Base-by-base conservation (phyloP, 1,140 invertebrate genomes). In the Brachionus rotundiformis region DNA sequence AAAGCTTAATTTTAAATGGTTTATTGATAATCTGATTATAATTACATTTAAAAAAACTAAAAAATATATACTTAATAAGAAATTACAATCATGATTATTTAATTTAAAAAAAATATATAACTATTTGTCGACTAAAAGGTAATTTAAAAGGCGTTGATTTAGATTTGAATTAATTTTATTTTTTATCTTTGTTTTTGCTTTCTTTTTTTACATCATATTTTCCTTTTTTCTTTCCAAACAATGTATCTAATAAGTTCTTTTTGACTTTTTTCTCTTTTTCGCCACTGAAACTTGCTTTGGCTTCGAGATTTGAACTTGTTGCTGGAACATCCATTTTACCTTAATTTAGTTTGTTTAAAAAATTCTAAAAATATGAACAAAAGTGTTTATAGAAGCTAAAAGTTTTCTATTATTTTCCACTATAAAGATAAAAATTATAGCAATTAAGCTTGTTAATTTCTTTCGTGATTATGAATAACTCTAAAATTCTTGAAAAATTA, bases 231-330 rank as follows among this genome's bases (percentile, higher is more conserved):
- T 79, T 79, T 59, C 47, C 16, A 39, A 79, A 79, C 13, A 79
- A 31, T 13, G 47, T 79, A 10, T 47, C 76, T 23, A 79, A 59
- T 59, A 79, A 5, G n/a, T 79, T 79, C 19, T 49, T 47, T 41
- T 79, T 79, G n/a, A 25, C 13, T 47, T 79, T 79, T 19, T 5
- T 19, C n/a, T 79, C 76, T 79, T 79, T 79, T 7, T 79, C 76
- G 27, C 31, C 76, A 13, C 31, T 79, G n/a, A 39, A 29, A 54
- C 27, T 39, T 11, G 49, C 3, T 23, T 59, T 63, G 7, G 25
- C 13, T n/a, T 36, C 11, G 2, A 47, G 41, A 31, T 73, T 41
- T 7, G 68, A 29, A 73, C 39, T 11, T 8, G 68, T 11, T 44
- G 19, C 36, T 44, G 68, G 10, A 25, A 4, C 19, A 25, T n/a